phyloP scores from a whole-genome alignment of 2,113 vertebrate genomes.

The Hemibagrus wyckioides region DNA sequence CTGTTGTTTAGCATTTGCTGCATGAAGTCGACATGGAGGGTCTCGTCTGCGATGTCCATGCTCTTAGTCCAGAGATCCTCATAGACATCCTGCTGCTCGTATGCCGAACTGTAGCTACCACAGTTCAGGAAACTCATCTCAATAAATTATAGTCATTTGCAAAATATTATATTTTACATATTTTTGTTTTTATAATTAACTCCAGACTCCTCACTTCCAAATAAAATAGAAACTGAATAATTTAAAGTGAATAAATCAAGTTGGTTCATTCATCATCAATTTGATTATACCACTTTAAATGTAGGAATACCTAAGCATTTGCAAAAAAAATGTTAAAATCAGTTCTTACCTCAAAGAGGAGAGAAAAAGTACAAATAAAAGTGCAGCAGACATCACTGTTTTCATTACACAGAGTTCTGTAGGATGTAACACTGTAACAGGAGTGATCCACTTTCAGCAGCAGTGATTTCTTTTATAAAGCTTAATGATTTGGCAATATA shows the following conservation, averaged over 20 bases:
- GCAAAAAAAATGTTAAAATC: background rate
- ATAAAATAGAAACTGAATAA: background rate
- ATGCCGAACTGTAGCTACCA: constrained; percentile 14
- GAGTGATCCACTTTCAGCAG: no score
- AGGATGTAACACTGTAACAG: background rate
- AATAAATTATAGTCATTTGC: background rate
- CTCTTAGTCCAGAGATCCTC: constrained; percentile 41
- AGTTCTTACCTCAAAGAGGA: constrained; percentile 23
- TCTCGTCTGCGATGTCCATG: constrained; percentile 31
- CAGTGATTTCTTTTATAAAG: no score
- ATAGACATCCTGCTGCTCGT: constrained; percentile 32
- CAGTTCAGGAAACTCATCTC: background rate
- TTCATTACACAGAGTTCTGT: background rate
- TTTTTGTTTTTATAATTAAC: background rate
- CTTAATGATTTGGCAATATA: no score
- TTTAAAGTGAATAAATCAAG: background rate
- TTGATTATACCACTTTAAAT: background rate
- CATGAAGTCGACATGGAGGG: constrained; percentile 18
- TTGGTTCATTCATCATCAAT: background rate
- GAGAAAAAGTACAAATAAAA: background rate
- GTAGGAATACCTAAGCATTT: background rate
- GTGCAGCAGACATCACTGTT: background rate
- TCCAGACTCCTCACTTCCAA: background rate
- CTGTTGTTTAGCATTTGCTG: constrained; percentile 42
- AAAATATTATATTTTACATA: background rate